Base-by-base conservation (phyloP, 1,140 invertebrate genomes). In the Psilanteris sp. region DNA sequence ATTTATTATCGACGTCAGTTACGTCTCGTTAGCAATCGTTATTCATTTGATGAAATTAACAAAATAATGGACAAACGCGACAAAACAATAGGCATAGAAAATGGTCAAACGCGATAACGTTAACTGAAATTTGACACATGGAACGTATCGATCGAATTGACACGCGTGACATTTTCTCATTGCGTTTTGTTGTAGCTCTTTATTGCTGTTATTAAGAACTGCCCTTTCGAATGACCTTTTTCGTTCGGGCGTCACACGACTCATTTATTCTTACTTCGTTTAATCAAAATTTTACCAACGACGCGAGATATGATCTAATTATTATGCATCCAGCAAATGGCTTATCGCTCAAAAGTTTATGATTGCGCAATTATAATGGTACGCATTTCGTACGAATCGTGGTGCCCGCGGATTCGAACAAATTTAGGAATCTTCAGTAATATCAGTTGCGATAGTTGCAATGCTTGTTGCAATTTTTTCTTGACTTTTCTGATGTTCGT, bases 201-300 rank as follows among this genome's bases (percentile, higher is more conserved):
- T 50, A 41, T 59, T 50, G 24, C 41, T 43, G 24, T 34, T 18
- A 43, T 64, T 64, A 55, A 31, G 16, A 3, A 26, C 8, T 50
- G 64, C 32, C 64, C 52, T 68, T 68, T 68, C 14, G 18, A 50
- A 13, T 41, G 29, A 68, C 64, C 64, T 68, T 48, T 37, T 57
- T 14, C 31, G 11, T 48, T 24, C 10, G n/a, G 9, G 32, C 14
- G 10, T 31, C 22, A 37, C 6, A 26, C 14, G n/a, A 9, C 32
- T 24, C 36, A 22, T 52, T 52, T 64, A 7, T 43, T 32, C 52
- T 11, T n/a, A 7, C 4, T 22, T 29, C 27, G 29, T 52, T 50
- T 43, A 50, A 39, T 10, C 7, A 29, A 13, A 10, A 3, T 44
- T 3, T 15, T 39, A 8, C 37, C 15, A 27, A 14, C 18, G 18